Evolutionary conservation across 2,797 vertebrate genomes (phyloP).

Genomic region (Nannoperca obscura): DNA sequence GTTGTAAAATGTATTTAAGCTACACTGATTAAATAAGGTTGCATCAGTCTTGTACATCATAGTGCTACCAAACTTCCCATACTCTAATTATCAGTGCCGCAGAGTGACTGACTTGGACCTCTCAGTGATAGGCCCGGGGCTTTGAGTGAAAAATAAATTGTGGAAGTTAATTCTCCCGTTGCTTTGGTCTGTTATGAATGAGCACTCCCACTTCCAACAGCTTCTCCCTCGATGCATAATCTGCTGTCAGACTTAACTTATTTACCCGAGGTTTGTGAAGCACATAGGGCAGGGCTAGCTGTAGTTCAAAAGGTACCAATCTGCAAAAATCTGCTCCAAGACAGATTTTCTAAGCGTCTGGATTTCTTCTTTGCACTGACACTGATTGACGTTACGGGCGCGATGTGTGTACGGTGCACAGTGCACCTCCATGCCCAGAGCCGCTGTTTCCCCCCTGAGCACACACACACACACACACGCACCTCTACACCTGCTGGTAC

Average conservation of each 20-base stretch:
- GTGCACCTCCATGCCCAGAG: conserved; percentile 32
- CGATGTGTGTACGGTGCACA: conserved; percentile 65
- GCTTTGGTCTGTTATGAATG: conserved; percentile 74
- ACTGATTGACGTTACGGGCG: conserved; percentile 77
- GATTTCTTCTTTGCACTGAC: conserved; percentile 76
- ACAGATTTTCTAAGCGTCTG: conserved; percentile 69
- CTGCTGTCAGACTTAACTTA: conserved; percentile 77
- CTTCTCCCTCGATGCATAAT: conserved; percentile 70
- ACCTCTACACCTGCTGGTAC: conserved; percentile 77
- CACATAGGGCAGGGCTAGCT: conserved; percentile 63
- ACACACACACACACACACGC: conserved; percentile 37
- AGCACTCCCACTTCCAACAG: conserved; percentile 62
- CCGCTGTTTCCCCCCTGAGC: too few relatives aligned
- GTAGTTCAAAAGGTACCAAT: conserved; percentile 76
- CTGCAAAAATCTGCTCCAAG: conserved; percentile 59
- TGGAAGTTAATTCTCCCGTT: conserved; percentile 74
- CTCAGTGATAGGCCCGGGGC: conserved; percentile 17
- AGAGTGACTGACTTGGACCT: conserved; percentile 69
- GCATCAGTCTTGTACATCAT: conserved; percentile 26
- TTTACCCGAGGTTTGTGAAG: conserved; percentile 65
- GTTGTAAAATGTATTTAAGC: conserved; percentile 35
- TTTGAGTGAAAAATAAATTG: conserved; percentile 59
- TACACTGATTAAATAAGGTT: conserved; percentile 43
- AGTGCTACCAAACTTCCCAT: conserved; percentile 40
- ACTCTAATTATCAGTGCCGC: conserved; percentile 47